These are phyloP conservation scores for Chydorus sphaericus DNA, from an alignment of 2,888 invertebrate species.

Conservation along the genomic window DNA sequence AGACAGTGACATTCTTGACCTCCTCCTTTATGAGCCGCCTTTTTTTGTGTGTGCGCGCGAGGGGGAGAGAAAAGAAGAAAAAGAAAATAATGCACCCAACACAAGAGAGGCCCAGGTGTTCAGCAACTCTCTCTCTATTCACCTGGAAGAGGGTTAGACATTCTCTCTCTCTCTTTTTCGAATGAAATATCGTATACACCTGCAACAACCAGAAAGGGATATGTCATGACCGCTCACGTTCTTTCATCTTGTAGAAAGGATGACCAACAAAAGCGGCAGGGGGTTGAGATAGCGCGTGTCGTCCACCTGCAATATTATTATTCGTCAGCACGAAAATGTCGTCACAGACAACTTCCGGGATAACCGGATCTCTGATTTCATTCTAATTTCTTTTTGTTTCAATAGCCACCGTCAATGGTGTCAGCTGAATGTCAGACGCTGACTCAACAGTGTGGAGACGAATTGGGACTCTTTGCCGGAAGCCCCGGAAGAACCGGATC, in stretches of 20 bases:
- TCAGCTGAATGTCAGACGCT: conserved; percentile 11
- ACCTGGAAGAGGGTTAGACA: neutral
- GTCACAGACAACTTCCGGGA: too few species aligned
- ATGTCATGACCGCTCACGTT: too few species aligned
- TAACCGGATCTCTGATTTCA: neutral
- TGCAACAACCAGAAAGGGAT: too few species aligned
- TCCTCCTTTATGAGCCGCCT: conserved; percentile 5
- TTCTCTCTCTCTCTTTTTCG: neutral
- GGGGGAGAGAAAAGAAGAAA: neutral
- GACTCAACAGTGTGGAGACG: conserved; percentile 13
- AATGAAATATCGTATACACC: too few species aligned
- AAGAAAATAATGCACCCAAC: conserved; percentile 1
- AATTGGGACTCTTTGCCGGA: conserved; percentile 7
- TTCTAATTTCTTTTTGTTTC: neutral
- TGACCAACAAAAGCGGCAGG: too few species aligned
- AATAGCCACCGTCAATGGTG: conserved; percentile 7
- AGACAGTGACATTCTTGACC: conserved; percentile 3
- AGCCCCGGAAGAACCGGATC: neutral
- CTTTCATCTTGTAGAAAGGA: too few species aligned
- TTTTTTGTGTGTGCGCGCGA: neutral
- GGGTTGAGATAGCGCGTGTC: too few species aligned
- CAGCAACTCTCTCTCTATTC: neutral
- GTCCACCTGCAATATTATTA: too few species aligned
- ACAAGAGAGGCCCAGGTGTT: too few species aligned
- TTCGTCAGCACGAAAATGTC: too few species aligned